Evolutionary conservation across 2,797 vertebrate genomes (phyloP), one percentile per base, ranked within the genome.

Genomic region (Falco concolor): DNA sequence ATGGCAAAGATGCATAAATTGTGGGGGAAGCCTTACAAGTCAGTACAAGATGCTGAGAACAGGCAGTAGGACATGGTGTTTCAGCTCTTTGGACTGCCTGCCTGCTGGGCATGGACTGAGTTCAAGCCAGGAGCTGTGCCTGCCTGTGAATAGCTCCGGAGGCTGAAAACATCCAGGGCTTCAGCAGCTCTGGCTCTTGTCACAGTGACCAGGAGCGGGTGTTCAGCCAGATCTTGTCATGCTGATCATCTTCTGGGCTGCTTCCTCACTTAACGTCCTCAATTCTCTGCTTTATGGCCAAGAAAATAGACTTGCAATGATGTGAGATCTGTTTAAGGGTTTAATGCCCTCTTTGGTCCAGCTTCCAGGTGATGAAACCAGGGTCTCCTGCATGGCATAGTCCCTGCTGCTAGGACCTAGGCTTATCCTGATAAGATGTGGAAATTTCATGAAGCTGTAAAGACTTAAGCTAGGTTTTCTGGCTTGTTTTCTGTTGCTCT

Each of bases 381-480:
- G 19, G 40, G 5, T 49, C 18, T 47, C 15, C 74, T 32, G 22
- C 44, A 22, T 4, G 18, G 56, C 36, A 3, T 19, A 4, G 24
- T 45, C 77, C 69, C 34, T 36, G n/a, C 38, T 65, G 32, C 36
- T 40, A 28, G 36, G 36, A 23, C 25, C 18, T 8, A 42, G 14
- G 42, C 40, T 78, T 50, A n/a, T 38, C 49, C 54, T 12, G 18
- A 5, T 25, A 28, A 73, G 40, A 64, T 3, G 9, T 0, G 0
- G 42, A 14, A 22, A 21, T 45, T 27, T 12, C 14, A 17, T 3
- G 13, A 45, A 32, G 12, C 57, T 8, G 9, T 2, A 1, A 34
- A 44, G 32, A 12, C 34, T 42, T 22, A 32, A 20, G 0, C 27
- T 22, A 3, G 6, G 5, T 38, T 38, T 86, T 28, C 27, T 60